Evolutionary conservation across 2,888 invertebrate species (phyloP), one percentile per base, ranked within the genome.

Genomic region (Drosophila merina): DNA sequence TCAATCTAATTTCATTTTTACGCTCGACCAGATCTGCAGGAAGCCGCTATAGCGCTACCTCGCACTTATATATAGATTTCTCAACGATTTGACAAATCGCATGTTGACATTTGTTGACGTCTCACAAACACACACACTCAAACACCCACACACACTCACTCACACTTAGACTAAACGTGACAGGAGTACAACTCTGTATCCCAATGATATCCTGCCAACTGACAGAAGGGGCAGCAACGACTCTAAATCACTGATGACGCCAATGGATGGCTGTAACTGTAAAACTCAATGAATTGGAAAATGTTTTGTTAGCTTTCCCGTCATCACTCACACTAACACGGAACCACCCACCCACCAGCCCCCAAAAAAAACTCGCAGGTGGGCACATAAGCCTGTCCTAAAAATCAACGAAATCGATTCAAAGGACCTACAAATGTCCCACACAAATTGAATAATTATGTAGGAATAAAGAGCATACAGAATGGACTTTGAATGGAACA

Each of bases 211-310:
- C 51, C 50, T 76, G 63, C 70, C 55, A 63, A 72, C 70, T 72
- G 76, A 67, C 76, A 76, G 58, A 66, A 64, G 72, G 67, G 68
- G 72, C 79, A 60, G 52, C 63, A 75, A 71, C 72, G 74, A 74
- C 70, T 73, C 76, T 73, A 81, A 76, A 75, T 76, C 82, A 81
- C 50, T 70, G 69, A 64, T 59, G 79, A 64, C 75, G 75, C 59
- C 70, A 70, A 54, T 72, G 76, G 69, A 56, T 69, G 78, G 84
- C 78, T 42, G 40, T 42, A 76, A 78, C 81, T 84, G 81, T 79
- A 84, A 81, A 83, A 85, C 89, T 88, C 89, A 89, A 87, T 89
- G 89, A 88, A 88, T 87, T 77, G 88, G 85, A 88, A 88, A 88
- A 88, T 88, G 83, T 85, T 84, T 82, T 85, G 74, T 78, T 86